Evolutionary conservation across 2,797 vertebrate genomes (phyloP), one percentile per base, ranked within the genome.

Genomic region (Netta rufina): DNA sequence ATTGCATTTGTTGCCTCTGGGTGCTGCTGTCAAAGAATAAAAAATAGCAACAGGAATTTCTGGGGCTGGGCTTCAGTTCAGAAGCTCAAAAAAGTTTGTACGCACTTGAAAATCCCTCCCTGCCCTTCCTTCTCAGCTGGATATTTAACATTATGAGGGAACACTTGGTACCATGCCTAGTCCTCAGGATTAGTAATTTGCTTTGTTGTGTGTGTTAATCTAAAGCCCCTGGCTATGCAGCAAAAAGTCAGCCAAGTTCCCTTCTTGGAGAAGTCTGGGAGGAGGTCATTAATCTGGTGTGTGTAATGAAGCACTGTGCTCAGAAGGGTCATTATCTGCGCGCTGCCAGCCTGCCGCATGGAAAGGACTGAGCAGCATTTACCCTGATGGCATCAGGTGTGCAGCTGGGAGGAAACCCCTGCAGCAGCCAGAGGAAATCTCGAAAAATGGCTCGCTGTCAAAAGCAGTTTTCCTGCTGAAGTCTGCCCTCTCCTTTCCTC

Each of bases 31-130:
- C 57, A 87, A 90, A 61, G 67, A 81, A 91, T 3, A 17, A 70
- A 88, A 88, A 86, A 78, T 72, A 95, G 66, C 60, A 75, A 76
- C 62, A 86, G 51, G 67, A 91, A 72, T 92, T 87, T 76, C 32
- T 5, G 39, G 25, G 58, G 24, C 58, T 89, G 79, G 54, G n/a
- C 36, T 92, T 81, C 30, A 51, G 5, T 77, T 92, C 54, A 60
- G 67, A 60, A 53, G 49, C 67, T 93, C 56, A 71, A 10, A 86
- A 86, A 90, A 73, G 2, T 19, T 86, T 90, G 36, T 61, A 25
- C 32, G 17, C 25, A 16, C 36, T 87, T 91, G 72, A 56, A 90
- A 90, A 86, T 90, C 80, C 41, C 71, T 85, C 10, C 53, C 13
- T 6, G 33, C 76, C 70, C 64, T 93, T 78, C 76, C 43, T 53